Evolutionary conservation across 2,797 vertebrate species (phyloP).

Genomic region (Setipinna tenuifilis): DNA sequence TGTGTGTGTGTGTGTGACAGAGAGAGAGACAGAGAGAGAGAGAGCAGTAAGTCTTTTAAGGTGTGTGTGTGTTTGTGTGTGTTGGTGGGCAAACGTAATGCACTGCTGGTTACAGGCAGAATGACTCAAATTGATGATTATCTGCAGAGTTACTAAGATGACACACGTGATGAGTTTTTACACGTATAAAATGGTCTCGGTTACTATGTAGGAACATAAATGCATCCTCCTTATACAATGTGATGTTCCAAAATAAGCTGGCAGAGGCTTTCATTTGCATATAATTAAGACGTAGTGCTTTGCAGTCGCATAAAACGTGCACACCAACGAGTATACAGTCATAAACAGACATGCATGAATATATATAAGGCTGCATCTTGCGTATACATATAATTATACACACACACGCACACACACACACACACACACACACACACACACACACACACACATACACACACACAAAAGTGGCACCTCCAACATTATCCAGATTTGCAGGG

Average conservation of each 20-base stretch:
- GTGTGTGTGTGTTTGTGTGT: no score
- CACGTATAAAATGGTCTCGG: background rate
- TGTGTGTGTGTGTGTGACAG: background rate
- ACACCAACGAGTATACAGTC: background rate
- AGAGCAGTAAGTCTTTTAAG: no score
- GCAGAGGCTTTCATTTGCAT: background rate
- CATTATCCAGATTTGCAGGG: slow-evolving; percentile 18
- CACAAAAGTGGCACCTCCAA: background rate
- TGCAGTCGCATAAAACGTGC: background rate
- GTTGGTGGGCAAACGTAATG: no score
- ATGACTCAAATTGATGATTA: background rate
- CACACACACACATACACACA: slow-evolving; percentile 21
- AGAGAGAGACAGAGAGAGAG: background rate
- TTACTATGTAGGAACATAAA: background rate
- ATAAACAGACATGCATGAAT: background rate
- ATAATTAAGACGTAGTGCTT: background rate
- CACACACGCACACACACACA: background rate
- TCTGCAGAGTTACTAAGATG: background rate
- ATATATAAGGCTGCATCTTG: no score
- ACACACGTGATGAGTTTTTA: background rate
- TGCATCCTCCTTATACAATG: background rate
- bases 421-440: slow-evolving; percentile 15
- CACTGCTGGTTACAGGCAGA: background rate
- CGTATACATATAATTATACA: no score
- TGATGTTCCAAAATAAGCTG: background rate